Base-by-base conservation (phyloP, 2,113 vertebrate genomes). In the Azemiops feae region DNA sequence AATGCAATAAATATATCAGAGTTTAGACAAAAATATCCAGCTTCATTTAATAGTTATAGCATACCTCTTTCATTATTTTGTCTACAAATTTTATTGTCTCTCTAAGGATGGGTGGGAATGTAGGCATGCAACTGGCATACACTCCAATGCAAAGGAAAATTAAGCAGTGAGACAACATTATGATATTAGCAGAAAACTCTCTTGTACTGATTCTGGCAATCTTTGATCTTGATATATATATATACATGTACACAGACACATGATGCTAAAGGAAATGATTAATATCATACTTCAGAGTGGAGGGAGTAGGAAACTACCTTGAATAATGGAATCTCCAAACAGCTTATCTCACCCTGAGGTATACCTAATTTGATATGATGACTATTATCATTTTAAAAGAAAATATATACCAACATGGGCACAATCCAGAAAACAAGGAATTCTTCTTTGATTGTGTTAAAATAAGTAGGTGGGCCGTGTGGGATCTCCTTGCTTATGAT, bases 251-350 rank as follows among this genome's bases (percentile, higher is more conserved):
- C 27, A 60, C 57, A 87, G 14, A 87, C 74, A 90, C 55, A 64
- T 50, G 50, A 74, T 87, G 91, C 93, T 94, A 92, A 90, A 94
- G 93, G 93, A 94, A 94, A 92, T 94, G 93, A 94, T 94, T 94
- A 94, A 92, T 92, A 94, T 69, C 88, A 74, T 50, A 92, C 93
- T 81, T 92, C 93, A 92, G 87, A 94, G 55, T 16, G 47, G 85
- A 64, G 89, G 16, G 90, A 53, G 14, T 87, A 69, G 87, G 91
- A 54, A 89, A 92, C 86, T 89, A 89, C 91, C 93, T 92, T 92
- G 93, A 87, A 92, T 64, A 92, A 87, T 90, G 93, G 93, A 94
- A 94, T 94, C 91, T 92, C 88, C 88, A 74, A 90, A 39, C n/a
- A 39, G 52, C 58, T 94, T 94, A 90, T 92, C 93, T 94, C 81